Base-by-base conservation (phyloP, 2,888 invertebrate species). In the Amblyjoppa proteus region DNA sequence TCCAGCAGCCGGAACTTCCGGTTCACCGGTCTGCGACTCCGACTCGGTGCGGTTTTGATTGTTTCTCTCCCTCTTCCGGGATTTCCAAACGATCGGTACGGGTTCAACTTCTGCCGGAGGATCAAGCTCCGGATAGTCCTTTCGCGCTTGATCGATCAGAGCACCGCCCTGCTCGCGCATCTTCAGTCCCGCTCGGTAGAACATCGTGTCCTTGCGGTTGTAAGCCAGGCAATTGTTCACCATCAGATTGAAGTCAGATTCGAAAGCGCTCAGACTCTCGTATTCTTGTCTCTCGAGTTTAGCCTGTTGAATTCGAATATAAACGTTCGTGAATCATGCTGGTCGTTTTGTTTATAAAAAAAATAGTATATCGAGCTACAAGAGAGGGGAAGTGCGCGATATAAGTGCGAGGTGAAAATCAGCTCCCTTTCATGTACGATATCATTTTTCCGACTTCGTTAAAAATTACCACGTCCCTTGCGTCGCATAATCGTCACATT, bases 191-290 rank as follows among this genome's bases (percentile, higher is more conserved):
- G 98, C 97, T 78, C 97, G 96, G 94, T 99, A 99, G 94, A 98
- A 99, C 81, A 99, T 97, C 0, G 99, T 99, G 90, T 99, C 99
- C 92, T 98, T 98, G 88, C 97, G 97, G 94, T 99, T 99, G 94
- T 99, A 99, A 0, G 97, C 97, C 90, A 98, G 95, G 92, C 99
- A 99, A 94, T 99, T 99, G 88, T 96, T 96, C 81, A 99, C 97
- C 97, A 99, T 99, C n/a, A 99, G 95, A 91, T 97, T 96, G 93
- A 99, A 99, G 95, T 99, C 99, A 0, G 95, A 95, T 92, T 98
- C 97, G 91, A 99, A 96, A 49, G 97, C 96, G 85, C 97, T 96
- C 58, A 99, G 95, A 74, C 96, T 96, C 7, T 94, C 94, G 93
- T 98, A 98, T 75, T 95, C 94, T 70, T 96, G 96, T 66, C 95